Conservation (phyloP, 2,113 vertebrate species). For the Brachyistius frenatus region DNA sequence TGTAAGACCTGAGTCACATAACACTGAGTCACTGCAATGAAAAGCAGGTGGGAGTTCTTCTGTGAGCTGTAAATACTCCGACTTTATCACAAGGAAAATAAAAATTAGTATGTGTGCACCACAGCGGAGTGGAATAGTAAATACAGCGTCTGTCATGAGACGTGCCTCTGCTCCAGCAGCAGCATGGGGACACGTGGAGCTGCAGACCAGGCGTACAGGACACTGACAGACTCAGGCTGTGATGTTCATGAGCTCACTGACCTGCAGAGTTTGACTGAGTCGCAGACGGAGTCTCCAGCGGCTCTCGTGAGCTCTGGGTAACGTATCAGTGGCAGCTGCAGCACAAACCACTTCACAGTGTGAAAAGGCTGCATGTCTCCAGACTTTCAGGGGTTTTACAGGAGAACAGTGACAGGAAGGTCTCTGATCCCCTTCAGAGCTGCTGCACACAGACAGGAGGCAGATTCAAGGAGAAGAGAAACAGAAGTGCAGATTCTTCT, state of each 20-base stretch:
- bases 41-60: conserved; percentile 15
- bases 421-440: too few species aligned
- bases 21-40: conserved; percentile 29
- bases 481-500: too few species aligned
- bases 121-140: background rate
- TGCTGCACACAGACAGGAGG: too few species aligned
- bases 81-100: conserved; percentile 4
- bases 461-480: too few species aligned
- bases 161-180: too few species aligned
- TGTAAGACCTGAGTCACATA: conserved; percentile 20
- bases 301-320: background rate
- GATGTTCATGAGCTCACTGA: background rate
- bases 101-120: background rate
- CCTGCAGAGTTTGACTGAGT: conserved; percentile 26
- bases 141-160: background rate
- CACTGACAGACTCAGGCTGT: too few species aligned
- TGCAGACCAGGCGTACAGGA: too few species aligned
- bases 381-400: too few species aligned
- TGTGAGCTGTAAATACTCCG: conserved; percentile 18
- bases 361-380: background rate
- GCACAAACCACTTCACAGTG: conserved; percentile 1
- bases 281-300: conserved; percentile 19
- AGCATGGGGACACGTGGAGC: too few species aligned
- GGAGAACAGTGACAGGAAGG: too few species aligned
- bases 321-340: conserved; percentile 6